Evolutionary conservation across 2,888 invertebrate species (phyloP).

Genomic region (Bombyx huttoni): DNA sequence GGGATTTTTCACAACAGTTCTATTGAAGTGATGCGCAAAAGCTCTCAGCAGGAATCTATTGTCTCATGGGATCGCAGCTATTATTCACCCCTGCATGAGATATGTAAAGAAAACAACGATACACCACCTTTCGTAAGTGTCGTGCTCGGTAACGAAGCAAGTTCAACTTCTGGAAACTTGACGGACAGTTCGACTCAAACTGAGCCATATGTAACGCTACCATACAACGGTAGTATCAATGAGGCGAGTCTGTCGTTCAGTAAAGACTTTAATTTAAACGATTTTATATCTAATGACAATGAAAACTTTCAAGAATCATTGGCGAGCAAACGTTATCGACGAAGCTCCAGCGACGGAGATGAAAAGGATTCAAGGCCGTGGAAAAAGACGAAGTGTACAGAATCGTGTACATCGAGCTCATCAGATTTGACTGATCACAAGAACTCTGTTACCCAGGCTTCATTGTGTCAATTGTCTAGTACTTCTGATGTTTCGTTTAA

Average conservation of each 20-base stretch:
- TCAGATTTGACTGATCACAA: conserved; percentile 34
- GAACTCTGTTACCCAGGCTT: conserved; percentile 12
- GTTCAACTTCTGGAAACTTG: conserved; percentile 20
- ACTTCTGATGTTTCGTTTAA: conserved; percentile 54
- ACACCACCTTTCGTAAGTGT: conserved; percentile 45
- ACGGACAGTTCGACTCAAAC: conserved; percentile 40
- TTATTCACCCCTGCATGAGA: conserved; percentile 27
- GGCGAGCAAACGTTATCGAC: conserved; percentile 38
- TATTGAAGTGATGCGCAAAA: conserved; percentile 49
- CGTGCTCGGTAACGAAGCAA: conserved; percentile 34
- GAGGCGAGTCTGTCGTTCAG: conserved; percentile 41
- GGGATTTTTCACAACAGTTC: conserved; percentile 25
- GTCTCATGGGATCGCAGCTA: conserved; percentile 46
- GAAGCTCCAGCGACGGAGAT: conserved; percentile 33
- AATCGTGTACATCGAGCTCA: conserved; percentile 32
- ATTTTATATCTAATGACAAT: conserved; percentile 31
- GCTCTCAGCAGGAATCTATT: conserved; percentile 23
- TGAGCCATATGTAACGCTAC: conserved; percentile 25
- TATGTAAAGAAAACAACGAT: conserved; percentile 25
- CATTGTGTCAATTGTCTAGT: conserved; percentile 34
- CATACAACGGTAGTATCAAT: conserved; percentile 23
- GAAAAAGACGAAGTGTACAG: conserved; percentile 47
- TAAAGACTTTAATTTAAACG: conserved; percentile 34
- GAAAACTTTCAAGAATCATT: conserved; percentile 21
- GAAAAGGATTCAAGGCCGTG: conserved; percentile 27